phyloP scores from a whole-genome alignment of 2,888 invertebrate genomes.

The Meiosimyza platycephala region DNA sequence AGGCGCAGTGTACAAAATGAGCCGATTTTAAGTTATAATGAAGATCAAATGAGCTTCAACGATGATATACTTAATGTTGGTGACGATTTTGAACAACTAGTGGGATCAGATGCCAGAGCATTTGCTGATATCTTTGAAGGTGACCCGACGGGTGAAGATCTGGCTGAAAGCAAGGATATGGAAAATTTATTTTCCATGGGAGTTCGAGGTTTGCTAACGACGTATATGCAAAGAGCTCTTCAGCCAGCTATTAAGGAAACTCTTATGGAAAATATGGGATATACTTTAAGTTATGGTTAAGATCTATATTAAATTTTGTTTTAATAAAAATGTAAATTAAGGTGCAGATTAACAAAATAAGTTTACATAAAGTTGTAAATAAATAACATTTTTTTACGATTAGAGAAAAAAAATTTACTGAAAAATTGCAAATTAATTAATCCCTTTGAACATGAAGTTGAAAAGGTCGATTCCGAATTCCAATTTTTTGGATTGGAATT shows the following conservation, averaged over 20 bases:
- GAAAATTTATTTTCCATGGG: constrained; percentile 87
- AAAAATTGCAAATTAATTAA: no score
- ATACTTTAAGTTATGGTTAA: constrained; percentile 85
- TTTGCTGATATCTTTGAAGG: constrained; percentile 60
- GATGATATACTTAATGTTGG: constrained; percentile 61
- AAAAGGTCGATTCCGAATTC: no score
- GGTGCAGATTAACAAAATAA: no score
- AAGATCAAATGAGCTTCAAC: constrained; percentile 57
- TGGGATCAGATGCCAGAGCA: constrained; percentile 63
- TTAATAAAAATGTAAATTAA: no score
- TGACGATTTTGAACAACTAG: constrained; percentile 56
- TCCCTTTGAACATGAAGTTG: no score
- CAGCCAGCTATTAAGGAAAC: constrained; percentile 89
- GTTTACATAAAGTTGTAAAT: no score
- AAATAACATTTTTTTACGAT: no score
- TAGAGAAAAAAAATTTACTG: no score
- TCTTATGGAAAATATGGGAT: constrained; percentile 88
- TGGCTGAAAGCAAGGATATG: constrained; percentile 81
- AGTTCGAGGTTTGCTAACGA: constrained; percentile 82
- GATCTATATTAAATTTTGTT: no score
- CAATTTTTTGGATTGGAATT: no score
- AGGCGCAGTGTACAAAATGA: constrained; percentile 48
- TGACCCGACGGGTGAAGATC: constrained; percentile 70
- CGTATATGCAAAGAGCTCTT: constrained; percentile 85
- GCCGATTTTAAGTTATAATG: constrained; percentile 21